These are phyloP conservation scores for Pheucticus melanocephalus DNA, from an alignment of 2,113 vertebrate genomes.

Conservation along the genomic window DNA sequence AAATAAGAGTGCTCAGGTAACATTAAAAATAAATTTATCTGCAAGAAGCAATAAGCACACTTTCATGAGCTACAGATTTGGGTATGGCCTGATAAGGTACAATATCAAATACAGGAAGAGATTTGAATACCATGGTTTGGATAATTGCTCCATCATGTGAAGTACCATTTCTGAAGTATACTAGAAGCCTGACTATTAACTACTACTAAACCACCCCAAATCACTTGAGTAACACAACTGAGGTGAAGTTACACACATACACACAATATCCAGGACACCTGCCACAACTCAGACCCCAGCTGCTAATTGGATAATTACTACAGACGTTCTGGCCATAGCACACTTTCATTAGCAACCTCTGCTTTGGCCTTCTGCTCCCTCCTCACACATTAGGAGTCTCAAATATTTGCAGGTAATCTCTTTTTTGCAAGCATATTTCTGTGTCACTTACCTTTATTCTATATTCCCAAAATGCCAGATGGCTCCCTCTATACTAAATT, in stretches of 20 bases:
- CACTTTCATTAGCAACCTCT: background rate
- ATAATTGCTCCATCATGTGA: background rate
- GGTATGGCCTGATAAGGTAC: rapidly evolving
- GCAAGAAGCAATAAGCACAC: background rate
- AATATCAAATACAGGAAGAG: background rate
- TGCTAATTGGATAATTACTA: background rate
- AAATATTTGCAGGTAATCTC: background rate
- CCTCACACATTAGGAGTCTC: background rate
- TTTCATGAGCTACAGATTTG: background rate
- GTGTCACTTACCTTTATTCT: background rate
- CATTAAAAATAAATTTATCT: background rate
- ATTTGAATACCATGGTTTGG: background rate
- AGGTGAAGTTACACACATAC: background rate
- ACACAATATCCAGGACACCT: background rate
- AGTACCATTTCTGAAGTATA: background rate
- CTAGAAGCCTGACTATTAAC: background rate
- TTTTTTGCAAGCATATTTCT: background rate
- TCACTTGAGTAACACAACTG: background rate
- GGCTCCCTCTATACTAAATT: background rate
- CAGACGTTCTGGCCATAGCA: background rate
- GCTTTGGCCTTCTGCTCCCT: background rate
- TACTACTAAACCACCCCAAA: background rate
- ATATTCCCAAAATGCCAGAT: background rate
- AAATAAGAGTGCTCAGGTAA: background rate
- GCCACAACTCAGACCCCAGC: background rate